These are phyloP conservation scores for Bombus consobrinus DNA, from an alignment of 1,140 invertebrate genomes.

Conservation along the genomic window DNA sequence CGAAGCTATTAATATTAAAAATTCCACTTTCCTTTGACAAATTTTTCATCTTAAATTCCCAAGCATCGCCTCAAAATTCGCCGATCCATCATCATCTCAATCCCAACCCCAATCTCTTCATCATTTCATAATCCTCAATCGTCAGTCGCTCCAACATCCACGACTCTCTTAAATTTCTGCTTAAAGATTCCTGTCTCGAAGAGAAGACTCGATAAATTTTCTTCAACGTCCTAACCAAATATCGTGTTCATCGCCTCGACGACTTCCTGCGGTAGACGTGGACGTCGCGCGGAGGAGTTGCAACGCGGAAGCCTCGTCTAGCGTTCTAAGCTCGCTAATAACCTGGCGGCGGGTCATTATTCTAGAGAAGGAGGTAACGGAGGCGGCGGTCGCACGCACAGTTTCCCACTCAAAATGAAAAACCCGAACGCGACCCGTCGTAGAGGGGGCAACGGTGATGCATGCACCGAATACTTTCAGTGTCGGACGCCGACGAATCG, in stretches of 20 bases:
- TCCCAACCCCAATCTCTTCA: no score
- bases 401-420: conserved; percentile 47
- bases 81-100: no score
- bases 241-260: not conserved
- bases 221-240: not conserved
- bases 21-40: no score
- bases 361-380: conserved; percentile 40
- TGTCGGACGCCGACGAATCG: not conserved
- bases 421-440: not conserved
- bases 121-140: no score
- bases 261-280: not conserved
- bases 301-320: conserved; percentile 40
- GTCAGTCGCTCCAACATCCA: no score
- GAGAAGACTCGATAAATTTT: not conserved
- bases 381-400: not conserved
- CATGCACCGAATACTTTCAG: conserved; percentile 27
- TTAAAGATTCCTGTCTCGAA: not conserved
- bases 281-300: not conserved
- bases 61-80: no score
- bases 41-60: no score
- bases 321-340: conserved; percentile 39
- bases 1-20: no score
- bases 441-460: conserved; percentile 25
- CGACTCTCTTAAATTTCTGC: no score
- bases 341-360: conserved; percentile 43